These are phyloP conservation scores for Peribatodes rhomboidaria DNA, from an alignment of 2,888 invertebrate genomes.

Conservation along the genomic window DNA sequence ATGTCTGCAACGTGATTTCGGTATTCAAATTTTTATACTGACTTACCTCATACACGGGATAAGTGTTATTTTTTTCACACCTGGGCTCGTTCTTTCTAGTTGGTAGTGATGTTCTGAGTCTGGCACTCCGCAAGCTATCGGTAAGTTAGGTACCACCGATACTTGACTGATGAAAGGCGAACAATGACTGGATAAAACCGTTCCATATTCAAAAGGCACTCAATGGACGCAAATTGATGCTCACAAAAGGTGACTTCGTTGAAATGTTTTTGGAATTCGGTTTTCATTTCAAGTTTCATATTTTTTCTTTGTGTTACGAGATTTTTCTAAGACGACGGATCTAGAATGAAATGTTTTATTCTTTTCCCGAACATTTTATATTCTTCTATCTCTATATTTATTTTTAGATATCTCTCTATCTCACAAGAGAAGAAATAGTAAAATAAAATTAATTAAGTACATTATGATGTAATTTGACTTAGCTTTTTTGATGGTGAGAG, in stretches of 20 bases:
- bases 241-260: conserved; percentile 16
- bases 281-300: conserved; percentile 5
- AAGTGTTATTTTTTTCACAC: not conserved
- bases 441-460: no score
- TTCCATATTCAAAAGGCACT: conserved; percentile 33
- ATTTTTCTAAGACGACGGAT: not conserved
- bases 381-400: not conserved
- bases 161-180: conserved; percentile 24
- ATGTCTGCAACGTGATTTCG: no score
- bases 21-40: not conserved
- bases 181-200: conserved; percentile 21
- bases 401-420: not conserved
- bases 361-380: not conserved
- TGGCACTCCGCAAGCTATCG: conserved; percentile 4
- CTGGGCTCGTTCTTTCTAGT: not conserved
- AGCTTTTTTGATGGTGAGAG: no score
- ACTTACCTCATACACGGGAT: not conserved
- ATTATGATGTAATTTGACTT: no score
- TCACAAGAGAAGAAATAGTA: no score
- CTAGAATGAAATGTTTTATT: not conserved
- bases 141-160: conserved; percentile 12
- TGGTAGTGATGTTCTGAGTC: not conserved
- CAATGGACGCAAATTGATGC: conserved; percentile 28
- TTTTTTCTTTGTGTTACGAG: not conserved
- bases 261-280: conserved; percentile 9